Percentiles rank a stretch among this genome's conserved stretches.
phyloP scores from a whole-genome alignment of 1,140 invertebrate genomes.

The Sminthurinus signatus region DNA sequence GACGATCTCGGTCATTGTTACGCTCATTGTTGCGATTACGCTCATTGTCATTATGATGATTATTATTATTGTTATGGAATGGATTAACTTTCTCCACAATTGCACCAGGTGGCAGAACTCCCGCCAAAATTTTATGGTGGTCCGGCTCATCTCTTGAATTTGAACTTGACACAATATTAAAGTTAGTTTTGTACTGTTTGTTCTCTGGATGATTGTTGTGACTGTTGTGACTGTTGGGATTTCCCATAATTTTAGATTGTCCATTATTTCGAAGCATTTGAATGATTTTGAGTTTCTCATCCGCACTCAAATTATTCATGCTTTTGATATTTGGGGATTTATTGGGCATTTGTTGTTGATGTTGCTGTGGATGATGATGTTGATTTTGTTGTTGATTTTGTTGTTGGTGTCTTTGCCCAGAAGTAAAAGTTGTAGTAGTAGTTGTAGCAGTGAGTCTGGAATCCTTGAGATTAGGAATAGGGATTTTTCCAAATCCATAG shows the following conservation, averaged over 20 bases:
- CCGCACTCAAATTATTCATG: constrained; percentile 15
- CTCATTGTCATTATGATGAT: constrained; percentile 4
- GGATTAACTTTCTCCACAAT: constrained; percentile 27
- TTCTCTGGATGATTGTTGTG: neutral
- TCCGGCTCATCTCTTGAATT: neutral
- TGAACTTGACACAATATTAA: no score
- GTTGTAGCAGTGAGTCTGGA: constrained; percentile 11
- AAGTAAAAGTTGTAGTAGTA: no score
- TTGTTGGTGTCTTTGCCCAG: neutral
- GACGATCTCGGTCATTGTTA: no score
- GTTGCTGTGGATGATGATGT: constrained; percentile 16
- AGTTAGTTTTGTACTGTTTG: neutral
- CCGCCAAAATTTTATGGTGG: constrained; percentile 12
- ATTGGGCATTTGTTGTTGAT: constrained; percentile 1
- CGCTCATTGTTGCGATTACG: no score
- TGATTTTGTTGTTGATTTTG: constrained; percentile 3
- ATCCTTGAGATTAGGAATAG: constrained; percentile 35
- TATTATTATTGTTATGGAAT: neutral
- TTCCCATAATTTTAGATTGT: constrained; percentile 3
- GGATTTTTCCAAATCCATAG: constrained; percentile 38
- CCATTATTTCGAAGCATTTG: constrained; percentile 13
- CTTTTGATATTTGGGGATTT: constrained; percentile 16
- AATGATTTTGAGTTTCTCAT: constrained; percentile 29
- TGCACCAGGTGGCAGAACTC: constrained; percentile 27
- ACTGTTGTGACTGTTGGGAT: neutral